Evolutionary conservation across 2,888 invertebrate species (phyloP), one percentile per base, ranked within the genome.

Genomic region (Polietes domitor): DNA sequence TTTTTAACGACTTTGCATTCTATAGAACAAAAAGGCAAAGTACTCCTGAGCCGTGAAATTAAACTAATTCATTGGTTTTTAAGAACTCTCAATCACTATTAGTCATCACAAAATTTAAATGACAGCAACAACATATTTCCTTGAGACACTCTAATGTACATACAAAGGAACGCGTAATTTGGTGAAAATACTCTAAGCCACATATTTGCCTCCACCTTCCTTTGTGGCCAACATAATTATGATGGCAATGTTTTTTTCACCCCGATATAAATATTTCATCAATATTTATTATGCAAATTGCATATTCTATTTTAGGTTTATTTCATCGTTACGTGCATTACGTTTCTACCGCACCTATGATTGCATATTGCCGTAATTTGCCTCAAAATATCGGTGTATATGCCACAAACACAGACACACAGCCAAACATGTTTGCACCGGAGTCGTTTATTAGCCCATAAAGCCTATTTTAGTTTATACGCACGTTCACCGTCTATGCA

Each of bases 211-310:
- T 28, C 26, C 19, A 68, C 43, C 43, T 68, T 68, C 24, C 0
- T 43, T 43, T 41, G 43, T 68, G 41, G 68, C 37, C 55, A n/a
- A n/a, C n/a, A 73, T 73, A 73, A 73, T 73, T 73, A 73, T 73
- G 73, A 73, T 41, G 53, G 50, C 65, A 43, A 53, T 53, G 76
- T 41, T 65, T 75, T 53, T 61, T 43, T n/a, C n/a, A n/a, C 4
- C 55, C 21, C 68, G 50, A 24, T 71, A 47, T 81, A 79, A 84
- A 84, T 84, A 76, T 76, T 81, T 84, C 81, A 84, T 79, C 81
- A 81, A 84, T 84, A 81, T 84, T 86, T 86, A 86, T 86, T 86
- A 86, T 86, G 86, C 85, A 86, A 86, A 86, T 86, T 86, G 84
- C 83, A 83, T 83, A 85, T 81, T 76, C 84, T 80, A 81, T 81